Percentiles rank a stretch among this genome's conserved stretches.
Evolutionary conservation across 2,797 vertebrate species (phyloP).

Genomic region (Oreonectes daqikongensis): DNA sequence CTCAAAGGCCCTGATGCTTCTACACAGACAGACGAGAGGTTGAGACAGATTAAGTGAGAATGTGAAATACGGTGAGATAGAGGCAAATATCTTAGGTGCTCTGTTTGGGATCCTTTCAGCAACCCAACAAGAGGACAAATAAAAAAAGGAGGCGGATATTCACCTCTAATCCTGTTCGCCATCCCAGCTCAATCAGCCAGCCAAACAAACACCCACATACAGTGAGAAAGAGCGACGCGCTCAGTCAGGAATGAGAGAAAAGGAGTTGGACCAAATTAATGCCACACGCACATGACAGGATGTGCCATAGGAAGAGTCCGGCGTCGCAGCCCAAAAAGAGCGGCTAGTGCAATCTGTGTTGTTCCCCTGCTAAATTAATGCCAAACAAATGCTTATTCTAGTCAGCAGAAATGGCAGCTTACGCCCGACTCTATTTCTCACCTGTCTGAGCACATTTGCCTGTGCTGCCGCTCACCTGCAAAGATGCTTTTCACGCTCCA

Average conservation of each 20-base stretch:
- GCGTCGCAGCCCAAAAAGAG: constrained; percentile 19
- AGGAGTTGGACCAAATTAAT: constrained; percentile 16
- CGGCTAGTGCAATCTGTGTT: constrained; percentile 26
- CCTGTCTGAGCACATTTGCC: constrained; percentile 60
- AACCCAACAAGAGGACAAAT: constrained; percentile 34
- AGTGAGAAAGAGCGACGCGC: constrained; percentile 28
- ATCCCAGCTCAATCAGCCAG: constrained; percentile 51
- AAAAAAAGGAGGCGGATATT: constrained; percentile 45
- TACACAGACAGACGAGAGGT: background rate
- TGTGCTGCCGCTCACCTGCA: constrained; percentile 55
- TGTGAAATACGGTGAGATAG: background rate
- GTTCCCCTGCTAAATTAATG: constrained; percentile 51
- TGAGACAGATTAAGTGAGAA: constrained; percentile 6
- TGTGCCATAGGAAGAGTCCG: constrained; percentile 7
- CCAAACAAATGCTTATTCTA: constrained; percentile 51
- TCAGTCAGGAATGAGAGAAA: constrained; percentile 19
- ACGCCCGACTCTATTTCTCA: constrained; percentile 55
- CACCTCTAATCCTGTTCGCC: constrained; percentile 55
- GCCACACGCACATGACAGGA: constrained; percentile 21
- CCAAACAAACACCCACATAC: constrained; percentile 42
- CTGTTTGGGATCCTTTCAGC: constrained; percentile 33
- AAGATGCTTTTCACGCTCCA: constrained; percentile 41
- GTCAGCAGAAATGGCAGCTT: constrained; percentile 52
- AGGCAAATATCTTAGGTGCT: constrained; percentile 13
- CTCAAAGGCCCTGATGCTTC: constrained; percentile 38